phyloP scores from a whole-genome alignment of 2,888 invertebrate species.

The Sminthurides aquaticus region DNA sequence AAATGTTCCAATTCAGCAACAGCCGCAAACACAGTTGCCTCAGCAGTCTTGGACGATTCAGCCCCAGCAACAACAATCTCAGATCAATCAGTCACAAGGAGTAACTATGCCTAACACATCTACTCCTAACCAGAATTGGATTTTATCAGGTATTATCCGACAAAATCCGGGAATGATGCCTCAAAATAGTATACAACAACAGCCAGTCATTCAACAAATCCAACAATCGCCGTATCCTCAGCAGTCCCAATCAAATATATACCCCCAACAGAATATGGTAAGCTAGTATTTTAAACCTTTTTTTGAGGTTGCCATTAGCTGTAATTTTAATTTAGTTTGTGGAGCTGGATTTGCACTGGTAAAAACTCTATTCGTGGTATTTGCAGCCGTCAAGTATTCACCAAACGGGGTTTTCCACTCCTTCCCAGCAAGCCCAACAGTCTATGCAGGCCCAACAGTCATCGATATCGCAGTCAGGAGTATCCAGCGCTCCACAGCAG shows the following conservation, averaged over 20 bases:
- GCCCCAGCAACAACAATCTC: conserved; percentile 26
- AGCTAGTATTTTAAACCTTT: neutral
- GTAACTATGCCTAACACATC: neutral
- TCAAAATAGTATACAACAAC: conserved; percentile 24
- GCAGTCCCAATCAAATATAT: conserved; percentile 18
- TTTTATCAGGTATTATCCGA: neutral
- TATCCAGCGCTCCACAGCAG: neutral
- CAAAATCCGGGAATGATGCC: neutral
- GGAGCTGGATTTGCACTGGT: too few relatives aligned
- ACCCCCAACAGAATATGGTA: neutral
- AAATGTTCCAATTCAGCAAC: conserved; percentile 4
- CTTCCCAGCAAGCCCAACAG: neutral
- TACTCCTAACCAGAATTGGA: neutral
- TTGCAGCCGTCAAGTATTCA: neutral
- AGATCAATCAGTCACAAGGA: conserved; percentile 3
- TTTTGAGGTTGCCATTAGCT: too few relatives aligned
- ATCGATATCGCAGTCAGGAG: neutral
- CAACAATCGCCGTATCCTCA: conserved; percentile 37
- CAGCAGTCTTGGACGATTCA: conserved; percentile 25
- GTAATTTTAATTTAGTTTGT: too few relatives aligned
- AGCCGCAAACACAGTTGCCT: conserved; percentile 17
- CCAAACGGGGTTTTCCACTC: neutral
- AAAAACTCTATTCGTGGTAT: too few relatives aligned
- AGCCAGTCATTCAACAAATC: conserved; percentile 48
- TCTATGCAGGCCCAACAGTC: neutral